Percentiles rank a stretch among this genome's conserved stretches.
Conservation (phyloP, 2,113 vertebrate genomes). For the Coreoperca whiteheadi region DNA sequence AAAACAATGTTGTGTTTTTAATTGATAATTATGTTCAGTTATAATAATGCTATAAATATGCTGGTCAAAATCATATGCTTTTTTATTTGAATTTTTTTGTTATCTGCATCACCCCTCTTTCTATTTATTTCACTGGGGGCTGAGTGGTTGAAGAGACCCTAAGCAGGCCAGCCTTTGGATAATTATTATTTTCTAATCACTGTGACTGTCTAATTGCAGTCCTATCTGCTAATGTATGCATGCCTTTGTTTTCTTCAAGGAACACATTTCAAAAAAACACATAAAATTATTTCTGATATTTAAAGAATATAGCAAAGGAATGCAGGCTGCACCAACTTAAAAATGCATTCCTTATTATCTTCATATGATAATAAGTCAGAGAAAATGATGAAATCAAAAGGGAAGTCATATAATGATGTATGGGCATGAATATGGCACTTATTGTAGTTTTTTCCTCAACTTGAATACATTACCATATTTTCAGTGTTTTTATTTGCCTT, state of each 20-base stretch:
- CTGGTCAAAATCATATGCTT: constrained; percentile 60
- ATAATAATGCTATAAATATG: too few species aligned
- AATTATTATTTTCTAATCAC: constrained; percentile 84
- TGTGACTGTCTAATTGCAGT: constrained; percentile 82
- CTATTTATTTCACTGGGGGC: constrained; percentile 26
- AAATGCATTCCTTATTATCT: constrained; percentile 83
- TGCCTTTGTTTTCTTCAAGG: constrained; percentile 84
- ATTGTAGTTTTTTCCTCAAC: constrained; percentile 74
- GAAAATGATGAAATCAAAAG: constrained; percentile 77
- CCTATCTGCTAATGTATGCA: constrained; percentile 81
- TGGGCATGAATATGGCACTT: constrained; percentile 74
- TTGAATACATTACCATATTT: constrained; percentile 83
- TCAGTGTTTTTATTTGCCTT: constrained; percentile 72
- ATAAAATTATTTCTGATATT: constrained; percentile 84
- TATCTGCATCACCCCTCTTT: constrained; percentile 30
- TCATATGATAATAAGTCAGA: constrained; percentile 82
- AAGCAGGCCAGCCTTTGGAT: constrained; percentile 76
- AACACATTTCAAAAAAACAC: constrained; percentile 79
- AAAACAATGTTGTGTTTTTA: constrained; percentile 46
- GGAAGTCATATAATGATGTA: constrained; percentile 79
- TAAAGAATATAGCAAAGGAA: constrained; percentile 76
- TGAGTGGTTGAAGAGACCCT: constrained; percentile 62
- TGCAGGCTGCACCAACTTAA: constrained; percentile 73
- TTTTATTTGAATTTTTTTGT: constrained; percentile 35
- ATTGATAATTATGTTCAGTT: constrained; percentile 64